These are phyloP conservation scores for Macrosoma leucophasiata DNA, from an alignment of 2,888 invertebrate species.

Conservation along the genomic window DNA sequence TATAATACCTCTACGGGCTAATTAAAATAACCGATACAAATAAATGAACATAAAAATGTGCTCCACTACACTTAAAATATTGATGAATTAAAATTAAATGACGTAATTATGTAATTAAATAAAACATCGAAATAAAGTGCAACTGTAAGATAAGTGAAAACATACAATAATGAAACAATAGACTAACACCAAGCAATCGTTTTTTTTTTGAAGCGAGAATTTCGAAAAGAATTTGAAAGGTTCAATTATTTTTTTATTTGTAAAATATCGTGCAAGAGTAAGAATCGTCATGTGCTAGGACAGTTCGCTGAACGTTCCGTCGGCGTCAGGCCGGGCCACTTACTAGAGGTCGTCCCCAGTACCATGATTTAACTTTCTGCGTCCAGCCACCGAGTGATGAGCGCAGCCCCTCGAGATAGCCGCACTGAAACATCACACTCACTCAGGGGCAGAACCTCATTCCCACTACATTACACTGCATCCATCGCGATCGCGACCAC, in stretches of 20 bases:
- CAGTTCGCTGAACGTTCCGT: slow-evolving; percentile 60
- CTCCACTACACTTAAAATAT: slow-evolving; percentile 40
- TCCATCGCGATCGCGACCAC: too few relatives aligned
- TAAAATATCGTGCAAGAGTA: slow-evolving; percentile 69
- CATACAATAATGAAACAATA: slow-evolving; percentile 47
- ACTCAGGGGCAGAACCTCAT: slow-evolving; percentile 61
- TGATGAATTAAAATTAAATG: slow-evolving; percentile 33
- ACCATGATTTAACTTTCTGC: slow-evolving; percentile 97
- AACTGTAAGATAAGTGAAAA: slow-evolving; percentile 61
- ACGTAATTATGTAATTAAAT: too few relatives aligned
- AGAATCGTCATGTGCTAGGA: slow-evolving; percentile 70
- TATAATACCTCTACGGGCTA: slow-evolving; percentile 61
- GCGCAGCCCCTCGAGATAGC: slow-evolving; percentile 94
- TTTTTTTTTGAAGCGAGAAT: slow-evolving; percentile 62
- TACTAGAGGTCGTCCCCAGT: slow-evolving; percentile 98
- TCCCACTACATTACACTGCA: slow-evolving; percentile 21
- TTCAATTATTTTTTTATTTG: too few relatives aligned
- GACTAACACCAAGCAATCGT: slow-evolving; percentile 67
- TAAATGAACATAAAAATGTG: slow-evolving; percentile 48
- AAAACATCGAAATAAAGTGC: slow-evolving; percentile 65
- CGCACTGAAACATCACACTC: slow-evolving; percentile 85
- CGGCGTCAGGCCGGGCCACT: slow-evolving; percentile 78
- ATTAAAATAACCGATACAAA: slow-evolving; percentile 44
- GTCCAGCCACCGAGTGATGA: slow-evolving; percentile 97
- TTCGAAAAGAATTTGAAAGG: slow-evolving; percentile 41